Percentiles rank a stretch among this genome's conserved stretches.
phyloP scores from a whole-genome alignment of 37 sponge, comb jelly and placozoan genomes.

The Aplysina aerophoba region DNA sequence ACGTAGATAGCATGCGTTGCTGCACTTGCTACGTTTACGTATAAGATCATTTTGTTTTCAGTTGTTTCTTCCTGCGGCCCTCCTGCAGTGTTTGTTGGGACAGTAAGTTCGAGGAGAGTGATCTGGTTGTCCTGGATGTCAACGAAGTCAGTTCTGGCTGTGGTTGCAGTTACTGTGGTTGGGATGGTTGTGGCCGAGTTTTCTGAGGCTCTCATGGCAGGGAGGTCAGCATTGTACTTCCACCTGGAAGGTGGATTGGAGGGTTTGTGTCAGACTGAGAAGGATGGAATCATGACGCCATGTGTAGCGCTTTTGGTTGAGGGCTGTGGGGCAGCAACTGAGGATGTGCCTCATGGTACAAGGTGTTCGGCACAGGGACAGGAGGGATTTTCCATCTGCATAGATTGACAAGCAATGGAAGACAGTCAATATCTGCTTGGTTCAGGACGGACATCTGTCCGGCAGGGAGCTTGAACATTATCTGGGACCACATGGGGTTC shows the following conservation, averaged over 20 bases:
- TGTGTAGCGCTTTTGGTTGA: conserved; percentile 30
- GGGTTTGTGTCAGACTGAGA: background rate
- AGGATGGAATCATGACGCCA: conserved; percentile 37
- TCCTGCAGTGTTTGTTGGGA: background rate
- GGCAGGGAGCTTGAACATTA: background rate
- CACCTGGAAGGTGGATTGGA: background rate
- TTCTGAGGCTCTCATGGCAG: background rate
- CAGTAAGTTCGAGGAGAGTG: conserved; percentile 22
- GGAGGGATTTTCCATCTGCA: conserved; percentile 24
- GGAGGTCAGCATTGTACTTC: background rate
- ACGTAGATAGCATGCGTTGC: no score
- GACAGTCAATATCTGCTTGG: background rate
- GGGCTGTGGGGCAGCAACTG: conserved; percentile 12
- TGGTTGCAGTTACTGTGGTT: background rate
- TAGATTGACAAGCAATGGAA: conserved; percentile 24
- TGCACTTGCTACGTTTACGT: no score
- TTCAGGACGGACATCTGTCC: background rate
- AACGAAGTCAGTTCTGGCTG: conserved; percentile 33
- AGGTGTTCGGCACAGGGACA: conserved; percentile 16
- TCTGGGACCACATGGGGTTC: background rate
- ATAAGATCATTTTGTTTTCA: background rate
- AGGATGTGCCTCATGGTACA: conserved; percentile 28
- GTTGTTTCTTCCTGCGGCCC: background rate
- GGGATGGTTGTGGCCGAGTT: conserved; percentile 25
- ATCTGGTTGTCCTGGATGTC: background rate